Percentiles rank a stretch among this genome's conserved stretches.
Evolutionary conservation across 2,113 vertebrate species (phyloP).

Genomic region (Oreocharis arfaki): DNA sequence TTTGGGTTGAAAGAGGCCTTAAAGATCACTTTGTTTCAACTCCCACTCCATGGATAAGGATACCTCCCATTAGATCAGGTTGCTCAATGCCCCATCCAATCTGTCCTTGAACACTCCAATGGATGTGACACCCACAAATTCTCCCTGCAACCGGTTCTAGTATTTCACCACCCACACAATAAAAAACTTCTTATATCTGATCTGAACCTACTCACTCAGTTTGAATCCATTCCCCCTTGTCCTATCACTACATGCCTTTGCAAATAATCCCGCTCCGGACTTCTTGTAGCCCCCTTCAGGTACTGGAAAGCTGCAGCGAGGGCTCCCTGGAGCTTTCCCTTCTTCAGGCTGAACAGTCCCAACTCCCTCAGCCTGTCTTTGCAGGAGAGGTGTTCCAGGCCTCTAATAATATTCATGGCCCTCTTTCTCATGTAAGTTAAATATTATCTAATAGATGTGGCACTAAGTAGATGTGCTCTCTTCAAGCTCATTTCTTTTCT

Average conservation of each 20-base stretch:
- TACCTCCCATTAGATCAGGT: not conserved
- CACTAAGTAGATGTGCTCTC: not conserved
- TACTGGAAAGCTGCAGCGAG: not conserved
- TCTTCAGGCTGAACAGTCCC: not conserved
- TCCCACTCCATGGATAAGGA: not conserved
- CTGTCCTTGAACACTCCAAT: not conserved
- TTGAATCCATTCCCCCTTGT: not conserved
- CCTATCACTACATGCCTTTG: not conserved
- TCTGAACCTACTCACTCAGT: not conserved
- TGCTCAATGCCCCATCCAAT: not conserved
- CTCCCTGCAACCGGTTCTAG: not conserved
- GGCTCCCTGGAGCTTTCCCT: not conserved
- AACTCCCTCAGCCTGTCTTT: not conserved
- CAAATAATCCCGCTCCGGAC: not conserved
- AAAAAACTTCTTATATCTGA: not conserved
- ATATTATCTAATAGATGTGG: not conserved
- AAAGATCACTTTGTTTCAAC: not conserved
- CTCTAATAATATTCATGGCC: not conserved
- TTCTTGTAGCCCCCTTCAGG: not conserved
- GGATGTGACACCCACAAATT: not conserved
- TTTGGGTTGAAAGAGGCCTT: not conserved
- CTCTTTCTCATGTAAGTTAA: not conserved
- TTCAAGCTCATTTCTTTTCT: not conserved
- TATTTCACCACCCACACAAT: not conserved
- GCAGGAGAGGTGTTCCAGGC: not conserved